A percentile compares a stretch with the other conserved stretches of the same genome.
Evolutionary conservation across 2,113 vertebrate species (phyloP).

Genomic region (Physeter macrocephalus): DNA sequence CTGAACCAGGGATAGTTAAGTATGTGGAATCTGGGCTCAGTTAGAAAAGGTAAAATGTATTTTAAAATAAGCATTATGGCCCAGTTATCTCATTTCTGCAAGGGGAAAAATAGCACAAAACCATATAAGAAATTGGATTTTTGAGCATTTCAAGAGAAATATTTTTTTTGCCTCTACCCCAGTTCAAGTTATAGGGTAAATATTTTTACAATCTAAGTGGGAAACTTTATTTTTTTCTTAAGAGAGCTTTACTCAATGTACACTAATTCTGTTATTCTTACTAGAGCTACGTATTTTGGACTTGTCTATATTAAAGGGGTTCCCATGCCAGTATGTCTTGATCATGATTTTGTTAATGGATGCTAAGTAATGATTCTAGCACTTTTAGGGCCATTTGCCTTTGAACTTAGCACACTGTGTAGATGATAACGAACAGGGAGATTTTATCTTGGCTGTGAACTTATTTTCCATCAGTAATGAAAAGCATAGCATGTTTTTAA

Average conservation of each 20-base stretch:
- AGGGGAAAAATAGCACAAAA: neutral
- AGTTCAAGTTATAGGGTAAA: conserved; percentile 1
- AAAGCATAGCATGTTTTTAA: neutral
- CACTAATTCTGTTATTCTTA: neutral
- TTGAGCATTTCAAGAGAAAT: conserved; percentile 4
- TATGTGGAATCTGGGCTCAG: neutral
- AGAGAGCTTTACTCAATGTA: neutral
- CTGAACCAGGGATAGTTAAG: neutral
- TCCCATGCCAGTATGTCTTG: neutral
- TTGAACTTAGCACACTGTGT: neutral
- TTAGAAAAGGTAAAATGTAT: neutral
- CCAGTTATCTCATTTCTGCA: neutral
- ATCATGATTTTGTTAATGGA: neutral
- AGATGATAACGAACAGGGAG: neutral
- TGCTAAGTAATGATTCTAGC: neutral
- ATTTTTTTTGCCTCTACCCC: neutral
- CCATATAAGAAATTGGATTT: neutral
- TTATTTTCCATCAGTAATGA: neutral
- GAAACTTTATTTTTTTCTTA: neutral
- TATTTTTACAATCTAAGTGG: neutral
- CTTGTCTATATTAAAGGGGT: neutral
- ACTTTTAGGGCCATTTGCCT: neutral
- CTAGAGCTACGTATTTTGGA: neutral
- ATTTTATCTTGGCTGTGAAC: neutral
- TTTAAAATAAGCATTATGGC: neutral